phyloP scores from a whole-genome alignment of 2,888 invertebrate genomes.

The Dione vanillae region DNA sequence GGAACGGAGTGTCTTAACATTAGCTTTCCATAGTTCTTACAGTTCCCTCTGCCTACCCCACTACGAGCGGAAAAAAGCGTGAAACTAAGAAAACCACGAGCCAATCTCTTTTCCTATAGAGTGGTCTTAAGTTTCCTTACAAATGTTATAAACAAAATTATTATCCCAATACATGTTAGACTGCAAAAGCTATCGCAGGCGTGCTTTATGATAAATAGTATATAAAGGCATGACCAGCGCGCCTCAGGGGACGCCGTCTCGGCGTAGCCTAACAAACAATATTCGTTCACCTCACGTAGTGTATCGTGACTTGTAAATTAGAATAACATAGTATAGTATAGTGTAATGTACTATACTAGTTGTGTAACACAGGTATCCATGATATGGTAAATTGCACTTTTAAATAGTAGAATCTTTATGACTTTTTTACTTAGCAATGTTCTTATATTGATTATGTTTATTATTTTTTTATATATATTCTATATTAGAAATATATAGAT shows the following conservation, averaged over 20 bases:
- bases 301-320: conserved; percentile 30
- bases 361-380: too few species aligned
- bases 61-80: too few species aligned
- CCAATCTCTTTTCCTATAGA: neutral
- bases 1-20: neutral
- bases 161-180: conserved; percentile 16
- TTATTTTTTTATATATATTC: too few species aligned
- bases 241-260: conserved; percentile 32
- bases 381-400: too few species aligned
- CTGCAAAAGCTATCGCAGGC: conserved; percentile 27
- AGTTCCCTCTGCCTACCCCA: too few species aligned
- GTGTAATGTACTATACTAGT: neutral
- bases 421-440: too few species aligned
- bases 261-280: conserved; percentile 28
- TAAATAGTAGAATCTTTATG: too few species aligned
- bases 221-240: conserved; percentile 25
- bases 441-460: too few species aligned
- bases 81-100: too few species aligned
- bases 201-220: conserved; percentile 28
- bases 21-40: too few species aligned
- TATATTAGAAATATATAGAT: too few species aligned
- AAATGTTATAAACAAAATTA: conserved; percentile 1
- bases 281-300: conserved; percentile 31
- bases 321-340: conserved; percentile 16
- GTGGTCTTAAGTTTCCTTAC: conserved; percentile 1